Base-by-base conservation (phyloP, 2,113 vertebrate genomes). In the Pipra filicauda region DNA sequence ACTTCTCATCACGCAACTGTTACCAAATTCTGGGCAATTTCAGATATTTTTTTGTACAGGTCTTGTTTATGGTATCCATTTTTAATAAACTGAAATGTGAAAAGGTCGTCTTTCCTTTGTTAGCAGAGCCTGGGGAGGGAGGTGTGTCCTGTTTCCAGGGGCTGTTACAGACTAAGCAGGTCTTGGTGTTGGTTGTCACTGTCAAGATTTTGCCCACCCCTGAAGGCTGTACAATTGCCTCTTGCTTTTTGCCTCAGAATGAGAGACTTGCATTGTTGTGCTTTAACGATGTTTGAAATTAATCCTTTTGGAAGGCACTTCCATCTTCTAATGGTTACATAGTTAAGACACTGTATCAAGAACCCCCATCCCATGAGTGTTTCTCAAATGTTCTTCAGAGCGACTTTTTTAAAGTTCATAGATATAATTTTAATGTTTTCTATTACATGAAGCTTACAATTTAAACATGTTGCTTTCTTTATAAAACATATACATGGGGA, bases 11-110 rank as follows among this genome's bases (percentile, higher is more conserved):
- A 7, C 5, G 19, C 77, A 85, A 76, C 75, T 55, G 44, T 81
- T 96, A 88, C 64, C 93, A 75, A 76, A 64, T 91, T 80, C 69
- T 89, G 62, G 15, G 55, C 46, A 66, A 49, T 73, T 69, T 76
- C 3, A 5, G 64, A 17, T 93, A 16, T 88, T 89, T 97, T 98
- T 98, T 98, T 98, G 98, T 98, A 98, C 98, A 98, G 98, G 96
- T 98, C 95, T 98, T 98, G 87, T 97, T 97, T 95, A 86, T 69
- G 89, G 43, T 84, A 64, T 95, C 55, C 78, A 27, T 97, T 96
- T 96, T 95, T 97, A 97, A 97, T 97, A 98, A 97, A 96, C 48
- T 6, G 49, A 96, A 58, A 62, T 77, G 46, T 75, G 79, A 71
- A 80, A 88, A 88, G 49, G 52, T 59, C n/a, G 71, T 89, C 85